Evolutionary conservation across 2,113 vertebrate genomes (phyloP), one percentile per base, ranked within the genome.

Genomic region (Phaethornis superciliosus): DNA sequence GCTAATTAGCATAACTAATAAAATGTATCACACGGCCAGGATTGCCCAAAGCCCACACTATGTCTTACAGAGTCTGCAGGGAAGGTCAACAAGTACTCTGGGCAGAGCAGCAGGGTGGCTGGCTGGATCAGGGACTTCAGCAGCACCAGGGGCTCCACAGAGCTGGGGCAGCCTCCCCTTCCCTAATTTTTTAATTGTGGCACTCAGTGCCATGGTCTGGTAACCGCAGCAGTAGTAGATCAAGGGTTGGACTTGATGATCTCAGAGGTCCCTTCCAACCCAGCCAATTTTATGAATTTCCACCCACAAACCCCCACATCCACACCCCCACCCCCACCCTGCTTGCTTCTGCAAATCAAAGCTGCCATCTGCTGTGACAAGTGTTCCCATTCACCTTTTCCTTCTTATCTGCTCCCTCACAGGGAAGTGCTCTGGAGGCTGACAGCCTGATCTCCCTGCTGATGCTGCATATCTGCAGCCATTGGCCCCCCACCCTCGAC

Each of bases 351-450:
- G 92, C 97, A 97, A 98, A 98, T 98, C 98, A 97, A 96, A 97
- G 47, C 64, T 89, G 89, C 96, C 98, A 98, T 98, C 98, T 98
- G 97, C 96, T 67, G 90, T 97, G 97, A 98, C 98, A 98, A 98
- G 98, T 98, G 98, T 98, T 98, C 96, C 97, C 97, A 97, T 98
- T 98, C 98, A 98, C 98, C 98, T 98, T 98, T 98, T 97, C 96
- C 91, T 88, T 97, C 98, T 99, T 98, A 98, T 98, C 98, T 98
- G 89, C 97, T 96, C 97, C 96, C 96, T 96, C 88, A 96, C 98
- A 97, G 98, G 95, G 96, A 97, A 97, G 96, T 85, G 97, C 96
- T 97, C 94, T 28, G 84, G 94, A 97, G 97, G 97, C 97, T 88
- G 96, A 95, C 95, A 94, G 97, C 96, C 97, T 95, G 84, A 97